Percentiles rank a stretch among this genome's conserved stretches.
These are phyloP conservation scores for Pterostichus niger DNA, from an alignment of 2,888 invertebrate genomes.

Conservation along the genomic window DNA sequence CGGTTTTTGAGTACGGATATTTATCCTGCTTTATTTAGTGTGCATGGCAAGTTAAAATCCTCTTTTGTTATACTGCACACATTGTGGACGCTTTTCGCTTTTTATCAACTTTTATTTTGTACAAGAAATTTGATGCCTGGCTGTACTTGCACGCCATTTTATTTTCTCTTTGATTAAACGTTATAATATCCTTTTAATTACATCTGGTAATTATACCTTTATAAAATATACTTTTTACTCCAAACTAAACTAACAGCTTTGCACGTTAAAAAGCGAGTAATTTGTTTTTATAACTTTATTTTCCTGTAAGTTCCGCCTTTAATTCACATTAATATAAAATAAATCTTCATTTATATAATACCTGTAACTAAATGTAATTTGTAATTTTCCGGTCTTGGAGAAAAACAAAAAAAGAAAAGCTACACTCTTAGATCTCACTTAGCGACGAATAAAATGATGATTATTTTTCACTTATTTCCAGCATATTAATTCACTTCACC, in stretches of 20 bases:
- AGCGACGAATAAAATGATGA: too few species aligned
- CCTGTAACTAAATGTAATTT: constrained; percentile 2
- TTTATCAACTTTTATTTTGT: background rate
- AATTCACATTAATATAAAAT: constrained; percentile 18
- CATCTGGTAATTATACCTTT: constrained; percentile 36
- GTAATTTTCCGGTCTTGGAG: background rate
- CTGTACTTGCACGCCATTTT: constrained; percentile 16
- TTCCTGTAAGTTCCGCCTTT: constrained; percentile 18
- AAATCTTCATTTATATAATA: constrained; percentile 27
- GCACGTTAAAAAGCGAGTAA: constrained; percentile 14
- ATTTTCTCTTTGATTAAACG: constrained; percentile 46
- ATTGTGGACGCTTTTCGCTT: constrained; percentile 9
- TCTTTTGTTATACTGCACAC: constrained; percentile 34
- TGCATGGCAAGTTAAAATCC: constrained; percentile 51
- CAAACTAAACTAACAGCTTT: constrained; percentile 26
- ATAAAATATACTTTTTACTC: constrained; percentile 34
- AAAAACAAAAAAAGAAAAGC: too few species aligned
- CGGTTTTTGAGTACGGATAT: constrained; percentile 56
- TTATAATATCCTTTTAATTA: constrained; percentile 44
- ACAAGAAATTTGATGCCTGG: constrained; percentile 47
- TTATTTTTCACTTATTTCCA: too few species aligned
- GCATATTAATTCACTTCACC: too few species aligned
- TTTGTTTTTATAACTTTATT: constrained; percentile 11
- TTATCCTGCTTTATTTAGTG: constrained; percentile 60
- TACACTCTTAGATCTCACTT: too few species aligned